Conservation (phyloP, 2,888 invertebrate species). For the Auanema sp. region DNA sequence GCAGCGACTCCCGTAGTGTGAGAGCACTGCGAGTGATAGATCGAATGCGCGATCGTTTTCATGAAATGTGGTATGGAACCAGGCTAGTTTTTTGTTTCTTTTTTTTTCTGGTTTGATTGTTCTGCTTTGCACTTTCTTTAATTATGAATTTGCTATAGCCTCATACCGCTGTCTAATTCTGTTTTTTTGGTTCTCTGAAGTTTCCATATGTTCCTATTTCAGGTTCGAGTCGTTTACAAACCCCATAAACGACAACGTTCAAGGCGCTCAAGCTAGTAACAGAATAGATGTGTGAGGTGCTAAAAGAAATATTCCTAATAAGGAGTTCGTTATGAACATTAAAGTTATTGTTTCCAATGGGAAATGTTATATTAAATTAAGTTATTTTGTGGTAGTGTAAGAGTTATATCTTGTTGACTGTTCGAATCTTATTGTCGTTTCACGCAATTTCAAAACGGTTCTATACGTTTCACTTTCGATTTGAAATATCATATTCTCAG, state of each 20-base stretch:
- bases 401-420: too few relatives aligned
- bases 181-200: neutral
- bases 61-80: constrained; percentile 23
- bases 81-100: constrained; percentile 17
- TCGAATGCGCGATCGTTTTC: constrained; percentile 42
- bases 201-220: neutral
- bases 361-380: too few relatives aligned
- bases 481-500: too few relatives aligned
- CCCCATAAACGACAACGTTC: constrained; percentile 1
- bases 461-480: too few relatives aligned
- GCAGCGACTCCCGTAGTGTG: constrained; percentile 54
- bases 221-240: neutral
- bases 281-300: too few relatives aligned
- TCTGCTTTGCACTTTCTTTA: too few relatives aligned
- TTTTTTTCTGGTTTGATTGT: neutral
- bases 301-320: too few relatives aligned
- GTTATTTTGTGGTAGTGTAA: too few relatives aligned
- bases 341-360: too few relatives aligned
- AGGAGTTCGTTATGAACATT: too few relatives aligned
- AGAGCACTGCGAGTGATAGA: constrained; percentile 43
- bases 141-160: constrained; percentile 2
- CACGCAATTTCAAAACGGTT: too few relatives aligned
- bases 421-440: too few relatives aligned
- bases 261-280: neutral
- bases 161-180: neutral